phyloP scores from a whole-genome alignment of 1,140 invertebrate species.

The Steinernema khuongi region DNA sequence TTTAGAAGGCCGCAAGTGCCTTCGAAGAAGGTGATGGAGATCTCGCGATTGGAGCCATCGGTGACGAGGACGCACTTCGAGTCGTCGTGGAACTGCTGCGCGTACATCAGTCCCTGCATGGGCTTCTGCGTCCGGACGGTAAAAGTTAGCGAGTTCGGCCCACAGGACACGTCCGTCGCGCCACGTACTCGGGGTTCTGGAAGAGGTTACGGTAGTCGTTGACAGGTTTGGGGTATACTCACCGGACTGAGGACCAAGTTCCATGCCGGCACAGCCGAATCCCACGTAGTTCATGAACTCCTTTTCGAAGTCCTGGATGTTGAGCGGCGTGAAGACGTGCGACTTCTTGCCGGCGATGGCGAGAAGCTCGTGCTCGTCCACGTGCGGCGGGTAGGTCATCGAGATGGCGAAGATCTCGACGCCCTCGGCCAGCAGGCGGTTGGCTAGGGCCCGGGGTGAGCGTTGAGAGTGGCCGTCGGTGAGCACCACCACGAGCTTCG shows the following conservation, averaged over 20 bases:
- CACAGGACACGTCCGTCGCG: slow-evolving; percentile 53
- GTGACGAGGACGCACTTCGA: slow-evolving; percentile 40
- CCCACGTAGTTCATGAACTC: slow-evolving; percentile 55
- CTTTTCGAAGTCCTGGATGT: slow-evolving; percentile 50
- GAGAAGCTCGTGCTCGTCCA: slow-evolving; percentile 50
- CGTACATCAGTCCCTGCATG: slow-evolving; percentile 53
- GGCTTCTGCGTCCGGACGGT: slow-evolving; percentile 54
- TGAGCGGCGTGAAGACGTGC: slow-evolving; percentile 51
- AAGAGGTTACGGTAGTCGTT: neutral
- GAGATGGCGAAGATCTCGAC: slow-evolving; percentile 44
- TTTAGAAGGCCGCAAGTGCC: slow-evolving; percentile 53
- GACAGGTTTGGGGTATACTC: slow-evolving; percentile 22
- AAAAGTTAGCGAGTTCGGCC: slow-evolving; percentile 52
- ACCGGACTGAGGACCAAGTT: slow-evolving; percentile 50
- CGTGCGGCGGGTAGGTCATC: slow-evolving; percentile 40
- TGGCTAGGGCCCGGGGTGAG: slow-evolving; percentile 27
- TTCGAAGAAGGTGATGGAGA: slow-evolving; percentile 50
- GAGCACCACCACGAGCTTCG: slow-evolving; percentile 49
- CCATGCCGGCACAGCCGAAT: slow-evolving; percentile 52
- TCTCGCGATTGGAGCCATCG: slow-evolving; percentile 41
- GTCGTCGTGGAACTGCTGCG: slow-evolving; percentile 53
- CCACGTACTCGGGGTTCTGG: slow-evolving; percentile 52
- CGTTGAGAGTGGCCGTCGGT: slow-evolving; percentile 51
- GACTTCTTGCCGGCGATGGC: slow-evolving; percentile 44
- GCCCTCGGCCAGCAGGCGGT: slow-evolving; percentile 25